phyloP scores from a whole-genome alignment of 2,888 invertebrate genomes.

The Tricholauxania praeusta region DNA sequence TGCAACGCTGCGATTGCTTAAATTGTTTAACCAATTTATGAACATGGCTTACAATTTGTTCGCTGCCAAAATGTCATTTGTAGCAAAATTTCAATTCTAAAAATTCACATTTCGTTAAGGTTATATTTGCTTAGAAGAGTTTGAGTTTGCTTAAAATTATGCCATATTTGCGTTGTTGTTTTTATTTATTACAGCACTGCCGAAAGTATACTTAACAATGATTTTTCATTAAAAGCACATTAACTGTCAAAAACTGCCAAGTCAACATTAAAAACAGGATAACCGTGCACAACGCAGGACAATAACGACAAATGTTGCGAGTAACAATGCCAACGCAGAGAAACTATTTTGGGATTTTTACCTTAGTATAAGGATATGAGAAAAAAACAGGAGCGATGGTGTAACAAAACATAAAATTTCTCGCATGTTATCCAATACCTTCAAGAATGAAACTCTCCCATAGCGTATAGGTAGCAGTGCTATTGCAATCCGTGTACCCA shows the following conservation, averaged over 20 bases:
- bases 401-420: no score
- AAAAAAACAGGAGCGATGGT: no score
- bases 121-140: not conserved
- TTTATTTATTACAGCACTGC: no score
- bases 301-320: not conserved
- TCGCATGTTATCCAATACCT: no score
- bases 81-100: conserved; percentile 34
- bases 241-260: conserved; percentile 21
- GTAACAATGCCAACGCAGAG: not conserved
- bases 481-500: not conserved
- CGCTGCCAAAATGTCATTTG: no score
- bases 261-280: not conserved
- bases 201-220: no score
- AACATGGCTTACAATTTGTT: conserved; percentile 52
- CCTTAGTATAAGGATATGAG: no score
- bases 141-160: no score
- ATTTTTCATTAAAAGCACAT: not conserved
- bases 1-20: conserved; percentile 67
- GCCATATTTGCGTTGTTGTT: no score
- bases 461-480: no score
- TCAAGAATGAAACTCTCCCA: no score
- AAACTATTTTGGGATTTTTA: not conserved
- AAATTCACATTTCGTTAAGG: conserved; percentile 20
- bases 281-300: not conserved
- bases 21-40: conserved; percentile 64